Evolutionary conservation across 2,797 vertebrate genomes (phyloP).

Genomic region (Melanotaenia boesemani): DNA sequence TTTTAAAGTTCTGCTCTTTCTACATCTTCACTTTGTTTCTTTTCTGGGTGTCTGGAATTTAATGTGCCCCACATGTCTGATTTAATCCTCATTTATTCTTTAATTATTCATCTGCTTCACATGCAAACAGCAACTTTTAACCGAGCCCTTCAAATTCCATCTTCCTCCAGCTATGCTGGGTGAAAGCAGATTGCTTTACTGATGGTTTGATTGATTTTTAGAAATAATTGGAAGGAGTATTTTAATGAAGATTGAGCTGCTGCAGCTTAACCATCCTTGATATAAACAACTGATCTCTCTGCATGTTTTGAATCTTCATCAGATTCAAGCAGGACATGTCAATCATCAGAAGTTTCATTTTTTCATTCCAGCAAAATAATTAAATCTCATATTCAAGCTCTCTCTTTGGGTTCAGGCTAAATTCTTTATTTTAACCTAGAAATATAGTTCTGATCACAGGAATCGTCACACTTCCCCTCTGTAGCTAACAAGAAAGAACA

Average conservation of each 20-base stretch:
- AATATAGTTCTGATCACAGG: too few relatives aligned
- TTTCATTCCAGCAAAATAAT: neutral
- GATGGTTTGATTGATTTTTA: neutral
- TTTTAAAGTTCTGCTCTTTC: too few relatives aligned
- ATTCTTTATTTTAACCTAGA: too few relatives aligned
- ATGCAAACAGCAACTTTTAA: neutral
- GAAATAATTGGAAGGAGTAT: neutral
- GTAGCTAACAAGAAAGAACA: constrained; percentile 24
- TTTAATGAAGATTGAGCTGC: neutral
- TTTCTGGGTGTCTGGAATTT: too few relatives aligned
- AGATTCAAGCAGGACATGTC: neutral
- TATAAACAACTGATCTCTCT: neutral
- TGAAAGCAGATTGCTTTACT: neutral
- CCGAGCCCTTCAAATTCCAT: neutral
- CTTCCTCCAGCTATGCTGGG: neutral
- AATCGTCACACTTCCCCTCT: too few relatives aligned
- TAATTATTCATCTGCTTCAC: neutral
- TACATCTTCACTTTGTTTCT: too few relatives aligned
- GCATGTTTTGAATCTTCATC: neutral
- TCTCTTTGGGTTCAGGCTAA: neutral
- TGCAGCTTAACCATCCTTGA: neutral
- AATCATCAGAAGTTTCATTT: neutral
- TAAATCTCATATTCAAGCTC: neutral
- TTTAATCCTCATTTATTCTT: constrained; percentile 1
- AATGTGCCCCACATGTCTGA: too few relatives aligned